Percentiles rank a stretch among this genome's conserved stretches.
These are phyloP conservation scores for Drosophila gaucha DNA, from an alignment of 2,888 invertebrate species.

Conservation along the genomic window DNA sequence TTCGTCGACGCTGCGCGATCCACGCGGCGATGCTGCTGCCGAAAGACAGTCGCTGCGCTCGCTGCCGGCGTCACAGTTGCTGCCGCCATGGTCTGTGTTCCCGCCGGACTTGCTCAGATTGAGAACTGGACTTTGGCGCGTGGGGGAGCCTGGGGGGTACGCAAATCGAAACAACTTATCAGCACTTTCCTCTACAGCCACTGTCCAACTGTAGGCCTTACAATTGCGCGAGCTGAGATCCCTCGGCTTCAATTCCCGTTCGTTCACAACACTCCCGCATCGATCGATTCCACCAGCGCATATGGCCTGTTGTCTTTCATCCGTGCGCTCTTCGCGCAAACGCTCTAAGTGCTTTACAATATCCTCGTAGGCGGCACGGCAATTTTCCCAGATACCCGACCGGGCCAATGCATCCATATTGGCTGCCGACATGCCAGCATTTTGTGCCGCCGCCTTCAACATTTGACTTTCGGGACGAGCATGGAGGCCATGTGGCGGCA, in stretches of 20 bases:
- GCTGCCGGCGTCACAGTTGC: constrained; percentile 87
- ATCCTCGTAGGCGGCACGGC: constrained; percentile 97
- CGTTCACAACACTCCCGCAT: constrained; percentile 85
- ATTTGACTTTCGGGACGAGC: constrained; percentile 89
- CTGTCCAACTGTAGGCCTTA: constrained; percentile 84
- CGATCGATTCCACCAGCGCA: constrained; percentile 86
- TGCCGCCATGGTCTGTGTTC: constrained; percentile 89
- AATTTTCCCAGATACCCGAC: constrained; percentile 97
- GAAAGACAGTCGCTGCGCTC: constrained; percentile 87
- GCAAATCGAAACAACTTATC: neutral
- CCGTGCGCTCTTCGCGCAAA: constrained; percentile 95
- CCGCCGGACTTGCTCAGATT: constrained; percentile 95
- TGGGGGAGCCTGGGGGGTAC: constrained; percentile 87
- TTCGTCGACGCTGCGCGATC: constrained; percentile 72
- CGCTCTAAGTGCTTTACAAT: constrained; percentile 97
- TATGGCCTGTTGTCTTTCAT: constrained; percentile 92
- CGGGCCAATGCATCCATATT: constrained; percentile 96
- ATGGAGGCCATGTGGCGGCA: constrained; percentile 92
- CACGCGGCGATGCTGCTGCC: constrained; percentile 87
- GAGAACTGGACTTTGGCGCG: constrained; percentile 95
- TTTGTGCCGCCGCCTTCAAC: constrained; percentile 91
- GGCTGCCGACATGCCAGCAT: constrained; percentile 87
- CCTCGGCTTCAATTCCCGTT: constrained; percentile 92
- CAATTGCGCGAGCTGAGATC: constrained; percentile 95
- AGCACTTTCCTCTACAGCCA: constrained; percentile 1